Evolutionary conservation across 2,797 vertebrate species (phyloP).

Genomic region (Fratercula arctica): DNA sequence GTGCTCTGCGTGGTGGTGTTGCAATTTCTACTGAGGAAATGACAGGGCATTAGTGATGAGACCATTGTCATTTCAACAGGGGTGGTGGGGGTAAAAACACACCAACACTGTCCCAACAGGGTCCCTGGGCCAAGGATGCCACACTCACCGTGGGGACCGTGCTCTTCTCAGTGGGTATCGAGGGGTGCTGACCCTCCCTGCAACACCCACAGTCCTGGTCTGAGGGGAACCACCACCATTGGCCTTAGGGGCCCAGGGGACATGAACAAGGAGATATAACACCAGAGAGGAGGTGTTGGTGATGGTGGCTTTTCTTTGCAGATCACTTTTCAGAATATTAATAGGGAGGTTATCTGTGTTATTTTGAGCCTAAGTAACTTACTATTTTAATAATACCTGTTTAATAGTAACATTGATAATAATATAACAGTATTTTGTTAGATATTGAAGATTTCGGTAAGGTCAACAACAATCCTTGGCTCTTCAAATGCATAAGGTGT

Average conservation of each 20-base stretch:
- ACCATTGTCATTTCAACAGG: neutral
- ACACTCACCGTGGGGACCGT: accelerated
- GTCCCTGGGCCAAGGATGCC: neutral
- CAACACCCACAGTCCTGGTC: neutral
- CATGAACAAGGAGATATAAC: neutral
- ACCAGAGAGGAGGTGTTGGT: neutral
- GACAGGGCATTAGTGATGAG: neutral
- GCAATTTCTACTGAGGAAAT: neutral
- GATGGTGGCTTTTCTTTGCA: neutral
- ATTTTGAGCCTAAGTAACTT: neutral
- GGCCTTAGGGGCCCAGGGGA: neutral
- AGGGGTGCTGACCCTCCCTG: neutral
- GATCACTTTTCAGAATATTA: neutral
- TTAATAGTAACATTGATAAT: neutral
- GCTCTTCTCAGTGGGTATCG: neutral
- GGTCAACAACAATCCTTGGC: neutral
- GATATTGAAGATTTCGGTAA: neutral
- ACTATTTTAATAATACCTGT: neutral
- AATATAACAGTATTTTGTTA: neutral
- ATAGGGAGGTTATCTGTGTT: neutral
- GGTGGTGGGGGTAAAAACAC: accelerated
- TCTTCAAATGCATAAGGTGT: neutral
- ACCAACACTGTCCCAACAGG: accelerated
- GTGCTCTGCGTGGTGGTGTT: accelerated
- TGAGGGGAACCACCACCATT: neutral